Evolutionary conservation across 2,797 vertebrate genomes (phyloP).

Genomic region (Tangara arthus): DNA sequence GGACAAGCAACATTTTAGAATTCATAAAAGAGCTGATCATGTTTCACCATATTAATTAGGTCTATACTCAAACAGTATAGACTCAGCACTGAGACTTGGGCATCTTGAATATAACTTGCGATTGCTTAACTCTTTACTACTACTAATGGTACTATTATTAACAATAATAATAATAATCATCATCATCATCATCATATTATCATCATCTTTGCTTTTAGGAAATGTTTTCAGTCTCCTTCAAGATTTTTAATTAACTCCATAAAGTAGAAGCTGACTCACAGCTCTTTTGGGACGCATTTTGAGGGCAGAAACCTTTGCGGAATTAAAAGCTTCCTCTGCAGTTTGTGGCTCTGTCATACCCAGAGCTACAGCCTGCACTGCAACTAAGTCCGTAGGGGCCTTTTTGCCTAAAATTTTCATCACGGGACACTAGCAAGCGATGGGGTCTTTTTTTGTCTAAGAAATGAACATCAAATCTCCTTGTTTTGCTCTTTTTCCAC

Average conservation of each 20-base stretch:
- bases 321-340: background rate
- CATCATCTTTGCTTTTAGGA: background rate
- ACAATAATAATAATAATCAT: no score
- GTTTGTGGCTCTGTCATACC: background rate
- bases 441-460: fast-evolving
- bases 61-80: background rate
- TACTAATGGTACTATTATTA: background rate
- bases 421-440: background rate
- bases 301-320: background rate
- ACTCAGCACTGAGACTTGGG: background rate
- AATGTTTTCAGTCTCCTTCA: background rate
- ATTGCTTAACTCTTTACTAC: background rate
- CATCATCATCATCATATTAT: background rate
- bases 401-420: background rate
- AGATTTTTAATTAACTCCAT: background rate
- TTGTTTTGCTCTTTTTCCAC: background rate
- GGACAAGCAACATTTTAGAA: background rate
- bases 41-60: background rate
- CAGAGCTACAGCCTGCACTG: background rate
- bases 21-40: background rate
- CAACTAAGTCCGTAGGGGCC: background rate
- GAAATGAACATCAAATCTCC: background rate
- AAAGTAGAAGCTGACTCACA: background rate
- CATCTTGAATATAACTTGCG: background rate
- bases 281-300: background rate